Evolutionary conservation across 1,140 invertebrate genomes (phyloP).

Genomic region (Drosophila micromelanica): DNA sequence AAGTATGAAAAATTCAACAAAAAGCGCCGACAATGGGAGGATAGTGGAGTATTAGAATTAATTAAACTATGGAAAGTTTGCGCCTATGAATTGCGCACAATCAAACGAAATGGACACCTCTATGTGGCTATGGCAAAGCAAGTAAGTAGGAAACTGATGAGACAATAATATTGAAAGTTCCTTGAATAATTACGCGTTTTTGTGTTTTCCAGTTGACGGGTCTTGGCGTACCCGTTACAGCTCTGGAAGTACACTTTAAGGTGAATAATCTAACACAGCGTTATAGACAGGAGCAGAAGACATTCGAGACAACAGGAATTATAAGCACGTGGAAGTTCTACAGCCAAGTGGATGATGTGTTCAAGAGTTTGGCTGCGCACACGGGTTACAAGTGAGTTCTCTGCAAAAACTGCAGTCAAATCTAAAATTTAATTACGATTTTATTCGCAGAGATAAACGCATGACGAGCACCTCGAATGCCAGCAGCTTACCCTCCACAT

Average conservation of each 20-base stretch:
- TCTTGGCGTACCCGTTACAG: conserved; percentile 80
- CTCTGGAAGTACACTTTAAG: conserved; percentile 83
- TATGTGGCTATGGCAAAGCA: conserved; percentile 84
- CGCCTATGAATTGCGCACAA: conserved; percentile 84
- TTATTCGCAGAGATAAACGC: conserved; percentile 74
- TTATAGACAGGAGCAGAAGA: conserved; percentile 82
- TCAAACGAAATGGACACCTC: conserved; percentile 84
- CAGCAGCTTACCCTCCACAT: conserved; percentile 80
- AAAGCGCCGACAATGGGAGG: conserved; percentile 84
- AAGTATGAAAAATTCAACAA: conserved; percentile 84
- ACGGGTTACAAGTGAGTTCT: conserved; percentile 75
- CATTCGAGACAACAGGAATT: conserved; percentile 79
- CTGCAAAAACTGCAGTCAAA: background rate
- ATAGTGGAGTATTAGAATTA: conserved; percentile 82
- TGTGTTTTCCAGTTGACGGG: conserved; percentile 31
- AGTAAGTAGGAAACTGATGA: conserved; percentile 35
- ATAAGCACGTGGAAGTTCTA: conserved; percentile 84
- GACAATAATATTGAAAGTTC: no score
- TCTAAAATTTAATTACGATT: background rate
- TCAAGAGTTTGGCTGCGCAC: conserved; percentile 79
- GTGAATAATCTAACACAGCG: conserved; percentile 83
- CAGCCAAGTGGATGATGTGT: conserved; percentile 84
- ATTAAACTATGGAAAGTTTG: conserved; percentile 84
- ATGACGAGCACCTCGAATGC: conserved; percentile 82
- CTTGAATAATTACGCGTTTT: background rate